Evolutionary conservation across 2,888 invertebrate species (phyloP), one percentile per base, ranked within the genome.

Genomic region (Molorchus minor): DNA sequence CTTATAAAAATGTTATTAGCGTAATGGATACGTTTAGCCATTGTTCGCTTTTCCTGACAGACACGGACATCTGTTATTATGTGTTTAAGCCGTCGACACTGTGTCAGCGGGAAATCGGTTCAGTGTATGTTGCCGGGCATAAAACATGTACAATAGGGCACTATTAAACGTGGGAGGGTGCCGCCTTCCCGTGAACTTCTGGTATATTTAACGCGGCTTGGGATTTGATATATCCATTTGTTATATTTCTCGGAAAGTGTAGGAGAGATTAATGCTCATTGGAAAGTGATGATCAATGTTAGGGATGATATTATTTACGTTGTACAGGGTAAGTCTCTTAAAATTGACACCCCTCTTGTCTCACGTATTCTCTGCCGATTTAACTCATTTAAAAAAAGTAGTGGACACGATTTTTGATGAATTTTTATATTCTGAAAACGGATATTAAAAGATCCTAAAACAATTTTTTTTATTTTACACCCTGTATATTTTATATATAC

Each of bases 1-100:
- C 67, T 67, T 70, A 70, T 70, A 74, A 74, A 72, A 72, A 70
- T 71, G 72, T 72, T 73, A 73, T 73, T 72, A 73, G 67, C 65
- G 67, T 72, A 72, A 73, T 73, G 72, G 73, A 71, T 69, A 68
- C 68, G 65, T 71, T 72, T 64, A 67, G 60, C 56, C 63, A 65
- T 63, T 68, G 66, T 67, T 63, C 59, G 58, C 61, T 58, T 56
- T 60, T 56, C 46, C 56, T 60, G 62, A 61, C 64, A 61, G 61
- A 60, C 61, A 63, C 59, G 60, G 64, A 64, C 65, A 64, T 67
- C 62, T 69, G 61, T 64, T 65, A 67, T 64, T 65, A 65, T 62
- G 62, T 65, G 67, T 64, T 67, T 63, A 59, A 65, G 58, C 65
- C 61, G 62, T 69, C 67, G 62, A 59, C 59, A 53, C 33, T 7